Conservation (phyloP, 2,888 invertebrate species). For the Mythimna loreyi region DNA sequence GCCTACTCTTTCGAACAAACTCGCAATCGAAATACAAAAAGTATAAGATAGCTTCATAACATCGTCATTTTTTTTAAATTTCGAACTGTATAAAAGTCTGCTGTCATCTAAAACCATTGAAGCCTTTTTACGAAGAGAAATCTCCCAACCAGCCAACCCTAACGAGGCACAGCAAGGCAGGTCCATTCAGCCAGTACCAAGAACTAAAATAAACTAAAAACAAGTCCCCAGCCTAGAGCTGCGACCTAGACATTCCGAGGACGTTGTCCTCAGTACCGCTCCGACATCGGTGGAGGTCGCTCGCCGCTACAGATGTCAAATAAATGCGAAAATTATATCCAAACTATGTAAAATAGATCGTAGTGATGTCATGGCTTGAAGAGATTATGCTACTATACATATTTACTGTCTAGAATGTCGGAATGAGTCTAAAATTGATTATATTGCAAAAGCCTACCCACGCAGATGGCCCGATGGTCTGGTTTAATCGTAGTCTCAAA, state of each 20-base stretch:
- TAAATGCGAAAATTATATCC: constrained; percentile 51
- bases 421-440: constrained; percentile 13
- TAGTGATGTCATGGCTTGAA: constrained; percentile 38
- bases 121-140: not conserved
- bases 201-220: constrained; percentile 45
- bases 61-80: not conserved
- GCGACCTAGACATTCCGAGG: constrained; percentile 67
- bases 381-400: constrained; percentile 36
- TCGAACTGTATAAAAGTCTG: too few relatives aligned
- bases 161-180: not conserved
- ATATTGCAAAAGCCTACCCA: not conserved
- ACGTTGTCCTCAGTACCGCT: constrained; percentile 63
- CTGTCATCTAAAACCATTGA: not conserved
- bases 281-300: constrained; percentile 60
- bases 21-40: too few relatives aligned
- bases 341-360: constrained; percentile 47
- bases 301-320: constrained; percentile 44
- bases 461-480: constrained; percentile 1
- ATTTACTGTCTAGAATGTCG: constrained; percentile 23
- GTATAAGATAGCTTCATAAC: not conserved
- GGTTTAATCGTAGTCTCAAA: not conserved
- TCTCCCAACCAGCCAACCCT: not conserved
- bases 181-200: constrained; percentile 20
- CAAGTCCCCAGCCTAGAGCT: constrained; percentile 44
- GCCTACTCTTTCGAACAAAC: too few relatives aligned